Evolutionary conservation across 2,797 vertebrate species (phyloP).

Genomic region (Glossophaga mutica): DNA sequence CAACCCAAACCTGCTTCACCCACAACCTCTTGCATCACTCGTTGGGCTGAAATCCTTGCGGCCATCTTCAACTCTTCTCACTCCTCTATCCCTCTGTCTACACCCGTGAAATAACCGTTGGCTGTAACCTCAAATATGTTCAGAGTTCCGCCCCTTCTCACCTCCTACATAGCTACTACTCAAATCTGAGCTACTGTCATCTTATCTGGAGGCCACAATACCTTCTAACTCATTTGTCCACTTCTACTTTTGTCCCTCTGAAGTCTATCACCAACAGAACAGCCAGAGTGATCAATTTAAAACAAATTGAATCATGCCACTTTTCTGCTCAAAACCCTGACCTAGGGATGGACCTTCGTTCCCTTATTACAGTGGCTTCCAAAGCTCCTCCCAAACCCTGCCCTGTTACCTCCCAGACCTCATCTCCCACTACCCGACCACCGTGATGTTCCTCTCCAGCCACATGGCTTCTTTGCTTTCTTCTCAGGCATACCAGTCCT

Average conservation of each 20-base stretch:
- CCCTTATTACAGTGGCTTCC: background rate
- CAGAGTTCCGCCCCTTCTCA: background rate
- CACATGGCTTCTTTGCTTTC: background rate
- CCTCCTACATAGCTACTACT: background rate
- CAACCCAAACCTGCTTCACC: too few species aligned
- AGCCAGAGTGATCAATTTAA: background rate
- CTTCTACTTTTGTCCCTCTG: background rate
- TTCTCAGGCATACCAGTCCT: background rate
- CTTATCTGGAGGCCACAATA: accelerated
- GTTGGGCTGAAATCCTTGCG: background rate
- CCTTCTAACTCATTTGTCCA: background rate
- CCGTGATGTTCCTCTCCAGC: too few species aligned
- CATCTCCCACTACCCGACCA: background rate
- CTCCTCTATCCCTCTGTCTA: background rate
- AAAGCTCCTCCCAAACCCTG: background rate
- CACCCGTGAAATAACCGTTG: background rate
- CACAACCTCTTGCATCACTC: accelerated
- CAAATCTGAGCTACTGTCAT: background rate
- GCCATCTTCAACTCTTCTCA: background rate
- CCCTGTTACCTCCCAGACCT: background rate
- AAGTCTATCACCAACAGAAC: background rate
- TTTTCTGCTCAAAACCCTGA: background rate
- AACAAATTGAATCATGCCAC: background rate
- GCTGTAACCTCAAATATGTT: background rate
- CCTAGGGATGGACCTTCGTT: background rate